Base-by-base conservation (phyloP, 2,113 vertebrate genomes). In the Symphodus melops region DNA sequence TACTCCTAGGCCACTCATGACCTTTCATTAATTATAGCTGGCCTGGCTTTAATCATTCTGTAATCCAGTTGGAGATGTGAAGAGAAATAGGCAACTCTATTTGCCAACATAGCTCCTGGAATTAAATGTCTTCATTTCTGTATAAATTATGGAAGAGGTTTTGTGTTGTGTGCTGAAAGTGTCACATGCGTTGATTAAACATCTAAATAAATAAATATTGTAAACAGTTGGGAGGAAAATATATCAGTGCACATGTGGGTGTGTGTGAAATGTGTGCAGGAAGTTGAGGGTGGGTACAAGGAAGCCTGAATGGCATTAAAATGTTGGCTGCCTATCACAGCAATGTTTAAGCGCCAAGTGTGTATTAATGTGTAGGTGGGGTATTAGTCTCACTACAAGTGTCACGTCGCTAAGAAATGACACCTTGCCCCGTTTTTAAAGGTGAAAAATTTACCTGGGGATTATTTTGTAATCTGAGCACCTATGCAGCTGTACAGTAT, bases 11-110 rank as follows among this genome's bases (percentile, higher is more conserved):
- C 93, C 91, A 94, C 92, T 92, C 62, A 39, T 94, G 94, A 94
- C 94, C 94, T 94, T 95, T 95, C 87, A 92, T 94, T 94, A 95
- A 94, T 95, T 94, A 93, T 88, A 81, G 78, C 89, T 57, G 75
- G 86, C 85, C 88, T 52, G 68, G 86, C 91, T 93, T 94, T 94
- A 94, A 94, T 94, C 91, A 93, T 90, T 91, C 75, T 91, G 88
- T 92, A 88, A 92, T 86, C 88, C 86, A 20, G 79, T 89, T 82
- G 81, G 65, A 90, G 89, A 89, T 80, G 89, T 93, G 90, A 92
- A 70, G 78, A 92, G 89, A 83, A 91, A 91, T 82, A 80, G 82
- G 80, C 86, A 77, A 88, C 87, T 71, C 77, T 77, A 89, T 92
- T 91, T 91, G 83, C 86, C 87, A 64, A 86, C 36, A 11, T 83